phyloP scores from a whole-genome alignment of 1,140 invertebrate genomes.

The Whitmania pigra region DNA sequence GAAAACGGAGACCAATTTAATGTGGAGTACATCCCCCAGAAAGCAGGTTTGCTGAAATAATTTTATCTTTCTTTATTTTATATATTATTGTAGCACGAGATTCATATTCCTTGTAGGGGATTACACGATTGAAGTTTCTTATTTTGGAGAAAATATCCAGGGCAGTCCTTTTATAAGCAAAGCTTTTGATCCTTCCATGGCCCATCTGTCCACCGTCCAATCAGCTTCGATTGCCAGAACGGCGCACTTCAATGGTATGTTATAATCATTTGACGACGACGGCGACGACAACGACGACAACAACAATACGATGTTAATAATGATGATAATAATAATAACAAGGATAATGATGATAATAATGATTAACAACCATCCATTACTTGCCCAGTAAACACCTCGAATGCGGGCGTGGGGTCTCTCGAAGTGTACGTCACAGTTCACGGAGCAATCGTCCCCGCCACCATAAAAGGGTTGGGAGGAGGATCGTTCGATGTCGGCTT shows the following conservation, averaged over 20 bases:
- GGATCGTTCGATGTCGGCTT: conserved; percentile 90
- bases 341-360: neutral
- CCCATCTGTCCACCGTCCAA: conserved; percentile 76
- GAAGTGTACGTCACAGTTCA: conserved; percentile 97
- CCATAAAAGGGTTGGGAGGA: conserved; percentile 61
- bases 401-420: conserved; percentile 57
- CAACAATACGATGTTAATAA: too few species aligned
- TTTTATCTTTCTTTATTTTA: neutral
- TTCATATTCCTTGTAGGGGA: neutral
- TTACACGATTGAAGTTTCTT: conserved; percentile 6
- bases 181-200: conserved; percentile 81
- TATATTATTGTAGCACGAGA: too few species aligned
- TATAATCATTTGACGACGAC: conserved; percentile 26
- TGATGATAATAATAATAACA: too few species aligned
- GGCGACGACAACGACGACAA: too few species aligned
- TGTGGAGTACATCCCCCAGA: neutral
- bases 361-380: neutral
- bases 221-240: conserved; percentile 77
- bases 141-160: neutral
- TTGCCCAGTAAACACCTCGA: conserved; percentile 19
- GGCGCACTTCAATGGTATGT: conserved; percentile 82
- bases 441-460: conserved; percentile 75
- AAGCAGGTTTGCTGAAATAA: neutral
- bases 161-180: conserved; percentile 75
- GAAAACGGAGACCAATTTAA: conserved; percentile 24